A percentile compares a stretch with the other conserved stretches of the same genome.
These are phyloP conservation scores for Tethea ocularis DNA, from an alignment of 2,888 invertebrate species.

Conservation along the genomic window DNA sequence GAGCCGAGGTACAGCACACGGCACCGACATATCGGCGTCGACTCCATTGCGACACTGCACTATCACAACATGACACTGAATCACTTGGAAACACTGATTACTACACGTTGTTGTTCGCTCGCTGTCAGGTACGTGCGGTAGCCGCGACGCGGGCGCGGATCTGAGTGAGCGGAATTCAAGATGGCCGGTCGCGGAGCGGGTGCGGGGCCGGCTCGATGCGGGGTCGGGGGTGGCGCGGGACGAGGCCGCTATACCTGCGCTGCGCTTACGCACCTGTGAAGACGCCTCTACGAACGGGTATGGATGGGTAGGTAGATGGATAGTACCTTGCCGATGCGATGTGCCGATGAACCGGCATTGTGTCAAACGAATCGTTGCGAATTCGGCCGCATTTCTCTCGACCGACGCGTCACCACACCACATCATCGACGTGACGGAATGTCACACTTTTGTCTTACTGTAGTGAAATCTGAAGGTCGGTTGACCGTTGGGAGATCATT, in stretches of 20 bases:
- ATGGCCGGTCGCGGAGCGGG: conserved; percentile 57
- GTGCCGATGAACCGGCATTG: conserved; percentile 80
- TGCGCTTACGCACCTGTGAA: conserved; percentile 78
- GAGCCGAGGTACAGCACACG: conserved; percentile 98
- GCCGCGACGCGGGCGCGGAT: conserved; percentile 77
- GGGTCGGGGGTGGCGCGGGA: conserved; percentile 25
- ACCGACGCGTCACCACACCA: conserved; percentile 54
- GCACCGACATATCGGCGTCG: conserved; percentile 98
- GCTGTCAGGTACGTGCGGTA: conserved; percentile 58
- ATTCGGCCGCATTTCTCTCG: conserved; percentile 79
- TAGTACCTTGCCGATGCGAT: conserved; percentile 35
- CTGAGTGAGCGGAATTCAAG: conserved; percentile 82
- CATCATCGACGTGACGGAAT: conserved; percentile 71
- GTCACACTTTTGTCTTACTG: conserved; percentile 60
- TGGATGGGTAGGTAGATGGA: conserved; percentile 29
- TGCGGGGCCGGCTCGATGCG: conserved; percentile 27
- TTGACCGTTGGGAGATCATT: conserved; percentile 54
- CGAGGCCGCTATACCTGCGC: conserved; percentile 64
- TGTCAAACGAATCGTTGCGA: conserved; percentile 78
- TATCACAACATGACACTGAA: conserved; percentile 77
- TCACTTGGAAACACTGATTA: conserved; percentile 61
- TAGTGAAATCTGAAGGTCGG: conserved; percentile 78
- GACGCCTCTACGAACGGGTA: conserved; percentile 48
- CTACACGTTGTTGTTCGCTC: conserved; percentile 34
- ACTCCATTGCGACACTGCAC: conserved; percentile 85